Conservation (phyloP, 2,113 vertebrate species). For the Camelus dromedarius region DNA sequence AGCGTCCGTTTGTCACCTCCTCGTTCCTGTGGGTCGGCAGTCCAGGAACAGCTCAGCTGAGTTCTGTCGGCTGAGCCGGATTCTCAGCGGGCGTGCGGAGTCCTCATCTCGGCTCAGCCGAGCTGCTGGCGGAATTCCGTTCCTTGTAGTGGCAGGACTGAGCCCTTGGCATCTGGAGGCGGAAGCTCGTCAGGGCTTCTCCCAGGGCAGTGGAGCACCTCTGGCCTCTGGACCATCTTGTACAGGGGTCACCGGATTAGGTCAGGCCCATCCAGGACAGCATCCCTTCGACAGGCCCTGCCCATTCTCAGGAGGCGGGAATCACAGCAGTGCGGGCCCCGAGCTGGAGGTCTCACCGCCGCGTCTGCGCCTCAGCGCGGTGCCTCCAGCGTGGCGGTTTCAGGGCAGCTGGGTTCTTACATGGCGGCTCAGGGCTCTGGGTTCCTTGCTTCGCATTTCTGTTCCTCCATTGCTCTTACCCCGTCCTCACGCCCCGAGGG, state of each 20-base stretch:
- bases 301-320: too few species aligned
- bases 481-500: background rate
- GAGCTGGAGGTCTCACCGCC: accelerated
- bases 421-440: background rate
- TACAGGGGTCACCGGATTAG: too few species aligned
- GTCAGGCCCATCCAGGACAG: background rate
- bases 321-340: accelerated
- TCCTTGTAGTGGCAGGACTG: background rate
- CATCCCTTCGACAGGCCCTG: background rate
- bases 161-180: background rate
- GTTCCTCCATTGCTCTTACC: too few species aligned
- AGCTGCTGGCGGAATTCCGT: background rate
- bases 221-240: background rate
- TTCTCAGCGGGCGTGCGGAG: accelerated
- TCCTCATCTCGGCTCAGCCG: background rate
- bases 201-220: background rate
- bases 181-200: background rate
- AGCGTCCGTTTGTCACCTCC: background rate
- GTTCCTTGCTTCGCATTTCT: accelerated
- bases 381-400: too few species aligned
- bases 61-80: background rate
- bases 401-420: accelerated
- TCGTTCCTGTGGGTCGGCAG: background rate
- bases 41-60: background rate
- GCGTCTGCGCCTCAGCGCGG: accelerated